Evolutionary conservation across 2,113 vertebrate genomes (phyloP), one percentile per base, ranked within the genome.

Genomic region (Pardalotus punctatus): DNA sequence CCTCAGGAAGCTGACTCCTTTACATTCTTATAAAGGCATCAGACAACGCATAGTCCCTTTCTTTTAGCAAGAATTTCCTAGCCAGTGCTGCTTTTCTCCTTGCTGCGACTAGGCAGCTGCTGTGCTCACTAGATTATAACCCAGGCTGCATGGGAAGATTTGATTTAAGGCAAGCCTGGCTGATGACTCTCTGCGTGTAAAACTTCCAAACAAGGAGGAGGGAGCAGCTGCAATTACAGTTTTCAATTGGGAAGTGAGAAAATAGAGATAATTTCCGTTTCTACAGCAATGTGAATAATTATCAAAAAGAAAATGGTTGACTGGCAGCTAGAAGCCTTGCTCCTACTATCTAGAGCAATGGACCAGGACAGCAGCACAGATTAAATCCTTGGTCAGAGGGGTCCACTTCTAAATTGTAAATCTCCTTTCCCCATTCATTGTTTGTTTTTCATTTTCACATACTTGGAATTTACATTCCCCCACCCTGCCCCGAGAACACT

Each of bases 211-310:
- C 79, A 94, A 94, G 92, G 95, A 95, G 93, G 92, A 95, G 87
- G 88, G 94, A 94, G 85, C 94, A 95, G 93, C 93, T 96, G 96
- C 96, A 96, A 97, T 95, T 96, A 95, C 73, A 85, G 69, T 92
- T 95, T 95, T 95, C 88, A 93, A 96, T 74, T 87, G 94, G 70
- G 88, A 96, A 96, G 95, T 95, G 90, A 95, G 95, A 96, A 96
- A 96, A 97, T 90, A 95, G 91, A 94, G 93, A 95, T 95, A 90
- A 96, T 96, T 96, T 96, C 62, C 51, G 6, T 95, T 95, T 92
- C 95, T 94, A 90, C 94, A 91, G 97, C 94, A 94, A 84, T 92
- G 64, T 94, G 86, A 92, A 67, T 96, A 93, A 95, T 96, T 95
- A 93, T 64, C 42, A 27, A 72, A 95, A 90, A 86, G 88, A 94